These are phyloP conservation scores for Panthera uncia DNA, from an alignment of 2,113 vertebrate species.

Conservation along the genomic window DNA sequence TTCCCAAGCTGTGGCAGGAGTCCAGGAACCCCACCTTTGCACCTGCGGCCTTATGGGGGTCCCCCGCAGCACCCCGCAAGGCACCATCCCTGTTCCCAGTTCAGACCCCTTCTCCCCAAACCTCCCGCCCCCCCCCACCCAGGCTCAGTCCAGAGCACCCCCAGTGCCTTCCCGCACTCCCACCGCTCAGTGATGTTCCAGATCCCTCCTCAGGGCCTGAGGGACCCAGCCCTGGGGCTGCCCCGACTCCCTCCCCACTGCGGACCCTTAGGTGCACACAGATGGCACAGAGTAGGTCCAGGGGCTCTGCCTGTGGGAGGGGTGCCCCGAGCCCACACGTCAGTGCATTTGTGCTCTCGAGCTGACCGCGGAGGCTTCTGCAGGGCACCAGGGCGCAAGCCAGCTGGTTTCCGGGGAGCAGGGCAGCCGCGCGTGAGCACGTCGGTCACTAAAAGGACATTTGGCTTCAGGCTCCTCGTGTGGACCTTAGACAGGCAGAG, in stretches of 20 bases:
- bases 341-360: neutral
- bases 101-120: neutral
- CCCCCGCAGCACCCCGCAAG: too few species aligned
- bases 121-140: neutral
- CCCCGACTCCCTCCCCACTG: neutral
- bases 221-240: neutral
- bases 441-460: neutral
- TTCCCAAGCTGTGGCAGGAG: neutral
- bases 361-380: neutral
- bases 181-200: neutral
- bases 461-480: neutral
- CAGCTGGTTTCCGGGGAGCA: too few species aligned
- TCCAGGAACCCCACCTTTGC: neutral
- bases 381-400: neutral
- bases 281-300: neutral
- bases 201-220: neutral
- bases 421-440: neutral
- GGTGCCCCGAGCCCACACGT: neutral
- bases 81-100: neutral
- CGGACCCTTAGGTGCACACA: neutral
- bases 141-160: neutral
- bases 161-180: neutral
- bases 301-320: accelerated
- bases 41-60: neutral
- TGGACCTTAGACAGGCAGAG: neutral